Evolutionary conservation across 2,888 invertebrate species (phyloP).

Genomic region (Drosophila pseudotalamancana): DNA sequence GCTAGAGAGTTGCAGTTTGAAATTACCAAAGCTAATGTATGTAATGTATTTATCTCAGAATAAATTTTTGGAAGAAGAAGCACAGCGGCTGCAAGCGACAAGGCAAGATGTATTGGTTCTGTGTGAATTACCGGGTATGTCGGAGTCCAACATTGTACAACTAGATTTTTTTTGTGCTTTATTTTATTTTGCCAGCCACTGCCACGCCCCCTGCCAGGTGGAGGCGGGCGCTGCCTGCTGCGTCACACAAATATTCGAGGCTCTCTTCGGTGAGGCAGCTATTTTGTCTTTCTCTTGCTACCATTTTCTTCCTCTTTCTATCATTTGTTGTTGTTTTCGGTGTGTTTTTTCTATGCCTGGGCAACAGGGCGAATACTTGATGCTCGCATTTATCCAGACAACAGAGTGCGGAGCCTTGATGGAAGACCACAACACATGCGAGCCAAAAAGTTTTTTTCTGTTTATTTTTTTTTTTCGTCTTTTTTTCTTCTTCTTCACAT

Average conservation of each 20-base stretch:
- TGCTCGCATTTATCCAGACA: slow-evolving; percentile 38
- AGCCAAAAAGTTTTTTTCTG: slow-evolving; percentile 60
- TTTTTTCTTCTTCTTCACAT: not conserved
- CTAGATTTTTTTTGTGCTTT: too few relatives aligned
- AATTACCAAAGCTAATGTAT: too few relatives aligned
- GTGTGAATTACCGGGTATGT: too few relatives aligned
- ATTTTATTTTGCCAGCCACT: slow-evolving; percentile 32
- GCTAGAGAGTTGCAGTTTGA: too few relatives aligned
- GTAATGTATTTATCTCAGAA: too few relatives aligned
- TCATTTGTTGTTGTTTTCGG: not conserved
- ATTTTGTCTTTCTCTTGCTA: slow-evolving; percentile 5
- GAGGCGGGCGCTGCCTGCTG: slow-evolving; percentile 14
- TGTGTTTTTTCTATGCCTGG: slow-evolving; percentile 35
- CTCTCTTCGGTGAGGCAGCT: slow-evolving; percentile 50
- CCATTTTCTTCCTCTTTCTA: not conserved
- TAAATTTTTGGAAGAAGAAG: too few relatives aligned
- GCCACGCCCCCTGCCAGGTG: slow-evolving; percentile 22
- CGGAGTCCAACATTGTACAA: too few relatives aligned
- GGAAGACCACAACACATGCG: slow-evolving; percentile 80
- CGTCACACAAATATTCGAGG: slow-evolving; percentile 39
- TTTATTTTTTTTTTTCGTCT: slow-evolving; percentile 3
- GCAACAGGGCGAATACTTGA: slow-evolving; percentile 74
- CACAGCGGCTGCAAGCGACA: too few relatives aligned
- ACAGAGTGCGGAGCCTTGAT: slow-evolving; percentile 53
- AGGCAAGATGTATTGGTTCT: too few relatives aligned